Percentiles rank a stretch among this genome's conserved stretches.
Conservation (phyloP, 2,797 vertebrate genomes). For the Protonibea diacanthus region DNA sequence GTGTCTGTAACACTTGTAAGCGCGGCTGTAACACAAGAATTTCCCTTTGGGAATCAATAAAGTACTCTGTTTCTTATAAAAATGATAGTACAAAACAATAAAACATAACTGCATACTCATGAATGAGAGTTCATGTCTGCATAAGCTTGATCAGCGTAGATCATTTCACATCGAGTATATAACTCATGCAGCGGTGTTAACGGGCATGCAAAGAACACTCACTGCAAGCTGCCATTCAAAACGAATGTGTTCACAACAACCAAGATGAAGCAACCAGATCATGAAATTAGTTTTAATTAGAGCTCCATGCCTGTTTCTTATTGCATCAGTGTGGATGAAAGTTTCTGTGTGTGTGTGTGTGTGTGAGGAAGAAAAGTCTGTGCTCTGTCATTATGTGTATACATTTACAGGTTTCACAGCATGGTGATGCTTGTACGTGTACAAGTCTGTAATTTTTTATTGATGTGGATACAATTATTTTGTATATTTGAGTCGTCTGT, state of each 20-base stretch:
- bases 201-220: background rate
- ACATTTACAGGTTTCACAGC: background rate
- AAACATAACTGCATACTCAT: constrained; percentile 6
- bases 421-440: background rate
- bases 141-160: constrained; percentile 1
- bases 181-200: background rate
- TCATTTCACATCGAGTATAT: background rate
- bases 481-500: background rate
- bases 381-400: background rate
- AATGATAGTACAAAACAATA: background rate
- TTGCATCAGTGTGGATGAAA: background rate
- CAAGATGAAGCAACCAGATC: background rate
- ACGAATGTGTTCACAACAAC: background rate
- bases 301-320: background rate
- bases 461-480: constrained; percentile 4
- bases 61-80: background rate
- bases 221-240: background rate
- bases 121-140: background rate
- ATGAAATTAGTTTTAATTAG: constrained; percentile 6
- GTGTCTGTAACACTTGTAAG: too few species aligned
- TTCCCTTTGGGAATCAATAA: too few species aligned
- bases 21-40: too few species aligned
- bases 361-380: background rate
- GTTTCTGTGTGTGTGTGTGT: background rate
- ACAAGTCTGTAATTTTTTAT: background rate